Conservation (phyloP, 2,113 vertebrate species). For the Sinocyclocheilus grahami region DNA sequence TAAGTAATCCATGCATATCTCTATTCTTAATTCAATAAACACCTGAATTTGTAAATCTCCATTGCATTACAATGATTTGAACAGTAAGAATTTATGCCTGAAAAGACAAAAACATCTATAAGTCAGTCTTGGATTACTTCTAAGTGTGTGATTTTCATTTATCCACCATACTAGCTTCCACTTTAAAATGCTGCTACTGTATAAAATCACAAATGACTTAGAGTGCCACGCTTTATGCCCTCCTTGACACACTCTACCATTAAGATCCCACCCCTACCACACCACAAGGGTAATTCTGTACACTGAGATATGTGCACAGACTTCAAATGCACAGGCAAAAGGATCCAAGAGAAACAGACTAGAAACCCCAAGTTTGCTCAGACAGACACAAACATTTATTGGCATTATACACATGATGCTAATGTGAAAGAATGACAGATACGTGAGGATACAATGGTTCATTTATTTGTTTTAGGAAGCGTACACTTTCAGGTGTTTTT, state of each 20-base stretch:
- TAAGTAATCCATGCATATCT: too few species aligned
- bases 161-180: background rate
- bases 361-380: background rate
- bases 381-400: constrained; percentile 37
- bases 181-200: background rate
- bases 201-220: constrained; percentile 17
- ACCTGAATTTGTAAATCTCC: too few species aligned
- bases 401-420: background rate
- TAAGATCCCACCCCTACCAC: constrained; percentile 61
- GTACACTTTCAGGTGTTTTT: background rate
- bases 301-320: constrained; percentile 50
- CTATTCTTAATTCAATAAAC: too few species aligned
- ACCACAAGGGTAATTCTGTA: constrained; percentile 60
- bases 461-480: constrained; percentile 25
- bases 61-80: too few species aligned
- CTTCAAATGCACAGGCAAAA: constrained; percentile 42
- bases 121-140: too few species aligned
- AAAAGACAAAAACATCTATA: too few species aligned
- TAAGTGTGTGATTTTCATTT: too few species aligned
- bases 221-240: constrained; percentile 38
- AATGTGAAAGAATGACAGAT: background rate
- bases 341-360: constrained; percentile 18
- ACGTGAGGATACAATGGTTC: constrained; percentile 1
- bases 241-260: constrained; percentile 57
- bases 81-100: too few species aligned